Base-by-base conservation (phyloP, 2,113 vertebrate genomes). In the Semicossyphus pulcher region DNA sequence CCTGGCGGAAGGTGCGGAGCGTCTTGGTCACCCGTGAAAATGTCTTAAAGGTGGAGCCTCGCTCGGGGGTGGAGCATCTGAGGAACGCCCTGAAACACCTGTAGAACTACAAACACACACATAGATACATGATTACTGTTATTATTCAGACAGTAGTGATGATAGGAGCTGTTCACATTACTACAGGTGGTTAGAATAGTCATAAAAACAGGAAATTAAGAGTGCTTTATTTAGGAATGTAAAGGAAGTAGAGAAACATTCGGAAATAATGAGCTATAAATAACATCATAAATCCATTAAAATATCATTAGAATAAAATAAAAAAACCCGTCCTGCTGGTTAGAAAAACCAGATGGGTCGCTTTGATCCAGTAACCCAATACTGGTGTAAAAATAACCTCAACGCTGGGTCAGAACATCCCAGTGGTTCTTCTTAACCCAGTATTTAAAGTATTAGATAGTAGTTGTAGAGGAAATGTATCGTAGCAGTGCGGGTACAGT, bases 81-180 rank as follows among this genome's bases (percentile, higher is more conserved):
- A 94, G 42, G 52, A 96, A 88, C 0, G 72, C 91, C 72, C 82
- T 69, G 81, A 96, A 94, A 83, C 94, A 94, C 77, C 93, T 94
- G 91, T 93, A 93, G 86, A 95, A 95, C 94, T 95, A 49, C 37
- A 79, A 32, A 83, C 49, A 89, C 37, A 85, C 31, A 81, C 18
- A 71, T 10, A 59, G 45, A 78, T 5, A 56, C 11, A 51, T n/a
- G 52, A 41, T 73, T 63, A 45, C 7, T n/a, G 4, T 3, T 15
- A 12, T 21, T 12, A 42, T 16, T 32, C 15, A 28, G 4, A 25
- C 20, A 39, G 20, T 3, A 11, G 28, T 12, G 6, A 32, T 14
- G 25, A 18, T 0, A 20, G 41, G 8, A 31, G 31, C 31, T 10
- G n/a, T n/a, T n/a, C n/a, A n/a, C n/a, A n/a, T n/a, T n/a, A n/a